Evolutionary conservation across 2,113 vertebrate genomes (phyloP), one percentile per base, ranked within the genome.

Genomic region (Sprattus sprattus): DNA sequence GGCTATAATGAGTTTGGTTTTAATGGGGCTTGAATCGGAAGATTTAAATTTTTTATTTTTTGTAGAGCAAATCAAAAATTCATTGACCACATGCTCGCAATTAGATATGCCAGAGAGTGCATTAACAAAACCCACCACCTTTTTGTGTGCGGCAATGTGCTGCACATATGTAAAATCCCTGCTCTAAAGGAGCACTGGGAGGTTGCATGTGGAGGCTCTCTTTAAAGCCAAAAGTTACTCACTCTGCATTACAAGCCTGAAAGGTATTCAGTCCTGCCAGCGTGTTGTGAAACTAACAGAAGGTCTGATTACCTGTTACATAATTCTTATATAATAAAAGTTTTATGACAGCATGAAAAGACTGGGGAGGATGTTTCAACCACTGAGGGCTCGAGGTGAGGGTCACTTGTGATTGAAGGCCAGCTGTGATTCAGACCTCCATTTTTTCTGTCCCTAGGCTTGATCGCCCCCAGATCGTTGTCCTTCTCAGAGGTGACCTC

Each of bases 401-500:
- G 82, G 45, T 81, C 4, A 85, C 46, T 45, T 16, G 5, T 80
- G 45, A 78, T 6, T 49, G 45, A 50, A 78, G 46, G 57, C 20
- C 44, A 25, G 20, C 25, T 81, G 57, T 78, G 32, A 28, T 49
- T 64, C 11, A 81, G 22, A 8, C 57, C 45, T 87, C 0, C 13
- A 0, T 8, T 89, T 78, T 78, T 4, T 85, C 46, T 87, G 60
- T 20, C 89, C 82, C 90, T 22, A 99, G 97, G 94, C 84, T 95
- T 99, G 0, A 28, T 95, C 9, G 92, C 96, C 15, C 97, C 97
- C n/a, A 95, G 82, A 75, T 92, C 94, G 82, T 94, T 99, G 89
- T 67, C 90, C 16, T 98, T 99, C 93, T 97, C 97, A 2, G 95
- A 99, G 46, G 89, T 97, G 32, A 95, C 95, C 39, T 92, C 97